Evolutionary conservation across 2,888 invertebrate genomes (phyloP).

Genomic region (Pollenia labialis): DNA sequence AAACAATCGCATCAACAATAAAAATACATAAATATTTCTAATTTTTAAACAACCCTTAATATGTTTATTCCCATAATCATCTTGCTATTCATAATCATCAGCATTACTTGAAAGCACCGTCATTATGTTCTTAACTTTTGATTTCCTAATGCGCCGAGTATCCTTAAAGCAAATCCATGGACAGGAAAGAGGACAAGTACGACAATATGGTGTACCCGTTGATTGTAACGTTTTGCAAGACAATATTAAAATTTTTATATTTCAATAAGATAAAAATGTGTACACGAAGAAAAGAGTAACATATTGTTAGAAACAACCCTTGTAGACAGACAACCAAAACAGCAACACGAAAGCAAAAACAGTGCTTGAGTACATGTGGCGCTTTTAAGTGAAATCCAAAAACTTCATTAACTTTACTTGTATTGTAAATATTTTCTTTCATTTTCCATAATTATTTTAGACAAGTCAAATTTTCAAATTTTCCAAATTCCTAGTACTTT

Average conservation of each 20-base stretch:
- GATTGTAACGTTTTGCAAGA: conserved; percentile 13
- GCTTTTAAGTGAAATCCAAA: conserved; percentile 16
- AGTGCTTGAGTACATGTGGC: conserved; percentile 54
- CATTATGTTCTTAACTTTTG: conserved; percentile 56
- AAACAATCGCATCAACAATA: conserved; percentile 14
- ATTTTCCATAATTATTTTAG: conserved; percentile 8
- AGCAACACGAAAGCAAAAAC: background rate
- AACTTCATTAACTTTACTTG: conserved; percentile 42
- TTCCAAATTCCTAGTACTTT: background rate
- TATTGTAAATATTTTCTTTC: background rate
- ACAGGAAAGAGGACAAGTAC: conserved; percentile 3
- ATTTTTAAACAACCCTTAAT: conserved; percentile 54
- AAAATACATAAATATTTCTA: conserved; percentile 44
- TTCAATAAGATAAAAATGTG: conserved; percentile 26
- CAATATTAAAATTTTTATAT: conserved; percentile 45
- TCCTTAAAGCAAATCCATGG: background rate
- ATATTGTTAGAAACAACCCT: conserved; percentile 70
- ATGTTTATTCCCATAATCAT: conserved; percentile 55
- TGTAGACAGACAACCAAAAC: conserved; percentile 10
- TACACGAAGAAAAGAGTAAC: conserved; percentile 44
- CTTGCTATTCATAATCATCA: conserved; percentile 67
- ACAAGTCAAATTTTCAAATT: conserved; percentile 40
- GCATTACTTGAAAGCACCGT: conserved; percentile 45
- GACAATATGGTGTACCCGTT: conserved; percentile 33
- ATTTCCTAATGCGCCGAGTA: conserved; percentile 31